phyloP scores from a whole-genome alignment of 2,113 vertebrate genomes.

The Ictalurus punctatus region DNA sequence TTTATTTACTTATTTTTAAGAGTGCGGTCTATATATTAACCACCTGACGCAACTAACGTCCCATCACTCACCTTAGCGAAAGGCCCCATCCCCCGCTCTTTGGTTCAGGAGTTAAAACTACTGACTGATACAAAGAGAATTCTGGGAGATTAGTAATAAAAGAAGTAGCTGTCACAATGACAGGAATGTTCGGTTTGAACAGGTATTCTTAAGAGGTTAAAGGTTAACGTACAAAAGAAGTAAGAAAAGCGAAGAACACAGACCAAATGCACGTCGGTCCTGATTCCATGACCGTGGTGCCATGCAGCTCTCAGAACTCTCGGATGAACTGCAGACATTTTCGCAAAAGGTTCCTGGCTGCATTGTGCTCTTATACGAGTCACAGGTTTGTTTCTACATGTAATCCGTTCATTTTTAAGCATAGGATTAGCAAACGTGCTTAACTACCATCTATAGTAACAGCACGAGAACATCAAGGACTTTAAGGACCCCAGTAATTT shows the following conservation, averaged over 20 bases:
- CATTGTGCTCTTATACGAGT: neutral
- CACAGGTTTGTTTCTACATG: no score
- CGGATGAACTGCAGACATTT: neutral
- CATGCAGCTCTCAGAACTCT: neutral
- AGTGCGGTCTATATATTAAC: neutral
- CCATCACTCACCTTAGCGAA: neutral
- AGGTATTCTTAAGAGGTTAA: neutral
- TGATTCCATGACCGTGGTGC: neutral
- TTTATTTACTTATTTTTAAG: no score
- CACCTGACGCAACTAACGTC: neutral
- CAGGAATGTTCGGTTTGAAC: neutral
- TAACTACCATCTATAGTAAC: neutral
- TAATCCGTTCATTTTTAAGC: neutral
- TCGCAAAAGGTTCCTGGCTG: neutral
- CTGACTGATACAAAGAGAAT: neutral
- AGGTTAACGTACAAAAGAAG: neutral
- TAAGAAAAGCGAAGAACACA: neutral
- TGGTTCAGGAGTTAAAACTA: neutral
- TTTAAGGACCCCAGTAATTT: no score
- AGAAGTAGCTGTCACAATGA: neutral
- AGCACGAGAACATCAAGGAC: neutral
- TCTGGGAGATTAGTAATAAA: slow-evolving; percentile 4
- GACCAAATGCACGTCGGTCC: neutral
- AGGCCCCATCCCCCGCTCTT: neutral
- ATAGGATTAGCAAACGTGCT: neutral